These are phyloP conservation scores for Keiferia lycopersicella DNA, from an alignment of 2,888 invertebrate genomes.

Conservation along the genomic window DNA sequence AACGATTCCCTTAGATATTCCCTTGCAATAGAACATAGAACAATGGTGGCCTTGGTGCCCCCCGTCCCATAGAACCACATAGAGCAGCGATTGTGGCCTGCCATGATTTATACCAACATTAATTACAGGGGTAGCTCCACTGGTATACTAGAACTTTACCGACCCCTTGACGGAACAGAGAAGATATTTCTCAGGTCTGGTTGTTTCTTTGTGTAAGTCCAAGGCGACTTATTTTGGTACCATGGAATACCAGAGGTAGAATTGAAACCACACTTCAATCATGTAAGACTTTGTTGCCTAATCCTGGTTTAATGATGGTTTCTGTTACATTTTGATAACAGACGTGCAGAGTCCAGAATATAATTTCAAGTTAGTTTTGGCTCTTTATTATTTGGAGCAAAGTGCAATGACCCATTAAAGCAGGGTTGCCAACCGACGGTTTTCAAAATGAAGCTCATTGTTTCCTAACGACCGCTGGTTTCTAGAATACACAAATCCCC, in stretches of 20 bases:
- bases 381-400: background rate
- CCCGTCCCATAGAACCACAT: slow-evolving; percentile 12
- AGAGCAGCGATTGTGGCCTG: slow-evolving; percentile 34
- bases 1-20: background rate
- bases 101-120: slow-evolving; percentile 64
- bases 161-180: too few species aligned
- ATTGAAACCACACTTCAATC: too few species aligned
- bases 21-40: slow-evolving; percentile 36
- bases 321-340: too few species aligned
- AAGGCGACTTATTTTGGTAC: too few species aligned
- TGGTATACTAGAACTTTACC: background rate
- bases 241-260: too few species aligned
- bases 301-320: too few species aligned
- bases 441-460: slow-evolving; percentile 53
- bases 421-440: slow-evolving; percentile 46
- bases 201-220: too few species aligned
- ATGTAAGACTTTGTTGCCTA: too few species aligned
- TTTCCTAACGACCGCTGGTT: slow-evolving; percentile 39
- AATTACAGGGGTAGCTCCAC: slow-evolving; percentile 44
- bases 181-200: too few species aligned
- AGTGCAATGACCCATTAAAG: background rate
- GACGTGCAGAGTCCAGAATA: too few species aligned
- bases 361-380: too few species aligned
- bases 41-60: slow-evolving; percentile 23
- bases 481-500: slow-evolving; percentile 5